phyloP scores from a whole-genome alignment of 2,113 vertebrate species.

The Willisornis vidua region DNA sequence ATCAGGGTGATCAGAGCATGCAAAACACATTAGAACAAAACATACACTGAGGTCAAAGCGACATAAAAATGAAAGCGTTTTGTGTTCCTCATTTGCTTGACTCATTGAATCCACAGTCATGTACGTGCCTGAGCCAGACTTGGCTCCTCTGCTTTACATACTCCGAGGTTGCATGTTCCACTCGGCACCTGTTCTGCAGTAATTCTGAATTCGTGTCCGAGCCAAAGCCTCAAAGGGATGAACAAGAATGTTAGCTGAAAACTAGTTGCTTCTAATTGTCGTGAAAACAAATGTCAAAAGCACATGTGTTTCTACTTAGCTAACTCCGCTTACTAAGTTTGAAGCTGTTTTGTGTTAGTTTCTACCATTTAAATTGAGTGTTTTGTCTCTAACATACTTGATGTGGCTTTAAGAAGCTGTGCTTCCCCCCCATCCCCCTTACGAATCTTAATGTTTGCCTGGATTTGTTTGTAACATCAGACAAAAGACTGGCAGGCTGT shows the following conservation, averaged over 20 bases:
- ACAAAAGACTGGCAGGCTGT: conserved; percentile 64
- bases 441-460: conserved; percentile 69
- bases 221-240: conserved; percentile 8
- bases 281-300: conserved; percentile 66
- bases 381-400: conserved; percentile 70
- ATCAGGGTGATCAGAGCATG: conserved; percentile 28
- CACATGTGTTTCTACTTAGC: conserved; percentile 63
- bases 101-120: not conserved
- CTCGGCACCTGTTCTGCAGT: conserved; percentile 48
- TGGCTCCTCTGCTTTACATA: not conserved
- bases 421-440: conserved; percentile 45
- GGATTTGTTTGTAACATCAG: conserved; percentile 70
- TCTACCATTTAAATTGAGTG: conserved; percentile 64
- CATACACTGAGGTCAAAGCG: conserved; percentile 30
- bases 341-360: conserved; percentile 68
- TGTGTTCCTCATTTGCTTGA: conserved; percentile 49
- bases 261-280: conserved; percentile 68
- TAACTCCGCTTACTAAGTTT: conserved; percentile 44
- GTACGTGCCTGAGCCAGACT: conserved; percentile 19
- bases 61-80: conserved; percentile 47
- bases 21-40: conserved; percentile 34
- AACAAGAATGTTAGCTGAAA: conserved; percentile 54
- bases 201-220: not conserved
- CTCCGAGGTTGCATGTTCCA: not conserved
- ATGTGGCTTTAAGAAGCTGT: conserved; percentile 66